Evolutionary conservation across 2,113 vertebrate genomes (phyloP), one percentile per base, ranked within the genome.

Genomic region (Oplegnathus fasciatus): DNA sequence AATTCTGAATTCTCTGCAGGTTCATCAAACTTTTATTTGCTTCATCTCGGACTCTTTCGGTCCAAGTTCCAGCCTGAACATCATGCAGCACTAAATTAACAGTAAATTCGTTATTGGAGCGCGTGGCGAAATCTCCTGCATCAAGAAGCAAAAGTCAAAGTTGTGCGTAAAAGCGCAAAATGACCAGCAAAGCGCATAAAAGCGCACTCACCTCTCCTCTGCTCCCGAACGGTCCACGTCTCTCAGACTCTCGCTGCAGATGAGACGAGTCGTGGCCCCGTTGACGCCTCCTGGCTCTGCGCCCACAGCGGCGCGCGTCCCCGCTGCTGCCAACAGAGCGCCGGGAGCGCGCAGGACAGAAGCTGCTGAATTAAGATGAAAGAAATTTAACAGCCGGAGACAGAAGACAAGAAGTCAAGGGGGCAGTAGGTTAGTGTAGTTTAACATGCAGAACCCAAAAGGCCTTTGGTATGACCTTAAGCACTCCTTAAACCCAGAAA

Each of bases 131-230:
- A 22, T 54, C 42, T 7, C 24, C 28, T n/a, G 20, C 44, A 11
- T 50, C 20, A 32, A 2, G 15, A 10, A 57, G 6, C 10, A 22
- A 24, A 64, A 48, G 11, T 22, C 9, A 28, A 30, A 52, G 2
- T 14, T 14, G 50, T 26, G 78, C 60, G 52, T 80, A 50, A 78
- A 77, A 69, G 34, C 52, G 46, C 54, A 55, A 14, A 44, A 42
- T 22, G 37, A 0, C 0, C 44, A 18, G 17, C 4, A 17, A 37
- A 26, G 1, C 24, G 50, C 42, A 5, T 1, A 30, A 14, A 44
- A 3, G 57, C 26, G 28, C 4, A 78, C 90, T 89, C 82, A 92
- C 91, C 91, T 92, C 86, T 79, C 30, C 61, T 37, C 44, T 20
- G 75, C 30, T 88, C 70, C 32, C 1, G 61, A 40, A 68, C 42